Base-by-base conservation (phyloP, 2,797 vertebrate genomes). In the Fundulus diaphanus region DNA sequence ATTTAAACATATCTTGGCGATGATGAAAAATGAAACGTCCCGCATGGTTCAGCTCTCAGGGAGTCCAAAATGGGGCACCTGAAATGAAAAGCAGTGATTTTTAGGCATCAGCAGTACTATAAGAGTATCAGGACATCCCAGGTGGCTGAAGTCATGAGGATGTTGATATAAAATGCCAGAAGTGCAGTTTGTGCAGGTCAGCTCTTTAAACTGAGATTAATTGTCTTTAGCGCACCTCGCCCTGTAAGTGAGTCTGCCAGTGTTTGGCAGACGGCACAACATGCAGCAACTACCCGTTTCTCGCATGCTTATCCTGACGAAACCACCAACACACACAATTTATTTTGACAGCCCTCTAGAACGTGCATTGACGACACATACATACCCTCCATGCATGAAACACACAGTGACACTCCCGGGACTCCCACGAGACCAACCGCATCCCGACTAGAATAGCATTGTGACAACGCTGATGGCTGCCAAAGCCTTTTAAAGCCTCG, bases 121-220 rank as follows among this genome's bases (percentile, higher is more conserved):
- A 24, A 81, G 85, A 79, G 73, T 73, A 76, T 54, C 24, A 78
- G 51, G 76, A 35, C 1, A 3, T 86, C 86, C 80, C 82, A 2
- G 56, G 80, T 75, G 83, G 80, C 66, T 37, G 70, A 44, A 82
- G 79, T 2, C 35, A 73, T 12, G 31, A 76, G 35, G 72, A 61
- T 75, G 81, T 82, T 84, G 72, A 85, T 86, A 70, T 72, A 76
- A 87, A 83, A 83, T 74, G 72, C 76, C 79, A 76, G 71, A 72
- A 82, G 79, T 70, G 67, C 81, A 67, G 78, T 61, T 40, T 44
- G 66, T 72, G 70, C 78, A 72, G 51, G 78, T 69, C 72, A 51
- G 72, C 73, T 78, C 70, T 68, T 84, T 79, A 86, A 85, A 90
- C 88, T 78, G 87, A 92, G 89, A 93, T 87, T 77, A 84, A 93